phyloP scores from a whole-genome alignment of 2,113 vertebrate species.

The Sprattus sprattus region DNA sequence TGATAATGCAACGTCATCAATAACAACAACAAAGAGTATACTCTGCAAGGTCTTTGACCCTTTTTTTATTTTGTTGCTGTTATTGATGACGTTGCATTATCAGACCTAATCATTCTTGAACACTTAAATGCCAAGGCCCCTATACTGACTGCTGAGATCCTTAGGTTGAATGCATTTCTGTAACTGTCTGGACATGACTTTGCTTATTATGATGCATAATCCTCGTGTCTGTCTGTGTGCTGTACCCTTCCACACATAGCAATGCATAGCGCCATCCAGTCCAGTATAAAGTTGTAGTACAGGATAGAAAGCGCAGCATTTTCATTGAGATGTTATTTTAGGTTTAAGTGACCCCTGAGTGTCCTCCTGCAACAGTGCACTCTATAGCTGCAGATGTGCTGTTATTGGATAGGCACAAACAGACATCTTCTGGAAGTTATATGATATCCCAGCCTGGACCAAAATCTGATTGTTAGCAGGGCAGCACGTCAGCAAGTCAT shows the following conservation, averaged over 20 bases:
- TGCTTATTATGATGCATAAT: no score
- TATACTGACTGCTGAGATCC: no score
- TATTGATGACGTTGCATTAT: not conserved
- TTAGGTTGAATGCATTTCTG: no score
- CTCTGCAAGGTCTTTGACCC: not conserved
- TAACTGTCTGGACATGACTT: no score
- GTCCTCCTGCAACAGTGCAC: not conserved
- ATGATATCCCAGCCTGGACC: not conserved
- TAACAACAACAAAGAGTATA: not conserved
- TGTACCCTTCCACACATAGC: not conserved
- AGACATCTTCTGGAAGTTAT: not conserved
- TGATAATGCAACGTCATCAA: not conserved
- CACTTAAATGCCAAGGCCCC: no score
- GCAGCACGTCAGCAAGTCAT: not conserved
- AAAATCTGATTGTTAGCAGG: constrained; percentile 10
- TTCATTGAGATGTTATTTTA: not conserved
- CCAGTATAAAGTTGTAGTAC: not conserved
- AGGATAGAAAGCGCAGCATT: not conserved
- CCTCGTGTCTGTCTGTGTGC: not conserved
- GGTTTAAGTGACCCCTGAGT: not conserved
- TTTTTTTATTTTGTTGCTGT: not conserved
- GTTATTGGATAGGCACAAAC: constrained; percentile 13
- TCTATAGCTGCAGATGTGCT: constrained; percentile 4
- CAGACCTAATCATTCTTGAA: no score
- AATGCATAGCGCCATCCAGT: not conserved